Conservation (phyloP, 2,888 invertebrate genomes). For the Galerucella calmariensis region DNA sequence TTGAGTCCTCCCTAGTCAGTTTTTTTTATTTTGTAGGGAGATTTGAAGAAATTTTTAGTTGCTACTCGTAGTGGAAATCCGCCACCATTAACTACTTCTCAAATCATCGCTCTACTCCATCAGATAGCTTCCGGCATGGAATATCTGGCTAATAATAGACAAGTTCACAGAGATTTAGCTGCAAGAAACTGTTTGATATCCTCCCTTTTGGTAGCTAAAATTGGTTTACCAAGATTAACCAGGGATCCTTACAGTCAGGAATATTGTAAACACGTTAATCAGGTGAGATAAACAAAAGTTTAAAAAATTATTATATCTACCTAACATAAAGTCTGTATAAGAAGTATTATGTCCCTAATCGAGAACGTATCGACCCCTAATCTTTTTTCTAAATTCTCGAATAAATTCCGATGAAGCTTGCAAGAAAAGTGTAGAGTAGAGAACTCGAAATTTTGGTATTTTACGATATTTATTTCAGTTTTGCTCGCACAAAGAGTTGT, state of each 20-base stretch:
- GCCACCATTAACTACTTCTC: slow-evolving; percentile 75
- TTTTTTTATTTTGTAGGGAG: slow-evolving; percentile 73
- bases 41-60: slow-evolving; percentile 87
- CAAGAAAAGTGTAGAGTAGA: too few species aligned
- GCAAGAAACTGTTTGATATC: slow-evolving; percentile 92
- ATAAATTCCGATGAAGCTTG: too few species aligned
- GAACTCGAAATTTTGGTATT: too few species aligned
- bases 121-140: slow-evolving; percentile 88
- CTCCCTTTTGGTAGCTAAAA: slow-evolving; percentile 83
- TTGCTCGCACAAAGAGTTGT: too few species aligned
- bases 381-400: too few species aligned
- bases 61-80: slow-evolving; percentile 70
- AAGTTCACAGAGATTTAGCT: slow-evolving; percentile 92
- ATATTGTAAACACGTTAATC: slow-evolving; percentile 86
- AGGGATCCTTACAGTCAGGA: slow-evolving; percentile 90
- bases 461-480: too few species aligned
- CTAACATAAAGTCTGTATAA: too few species aligned
- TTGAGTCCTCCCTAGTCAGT: slow-evolving; percentile 4
- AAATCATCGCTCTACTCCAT: slow-evolving; percentile 75
- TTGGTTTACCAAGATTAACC: slow-evolving; percentile 82
- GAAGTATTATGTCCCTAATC: too few species aligned
- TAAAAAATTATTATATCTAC: too few species aligned
- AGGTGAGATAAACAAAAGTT: slow-evolving; percentile 63
- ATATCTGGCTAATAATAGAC: slow-evolving; percentile 77
- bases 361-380: too few species aligned